Evolutionary conservation across 2,888 invertebrate genomes (phyloP).

Genomic region (Diarsia brunnea): DNA sequence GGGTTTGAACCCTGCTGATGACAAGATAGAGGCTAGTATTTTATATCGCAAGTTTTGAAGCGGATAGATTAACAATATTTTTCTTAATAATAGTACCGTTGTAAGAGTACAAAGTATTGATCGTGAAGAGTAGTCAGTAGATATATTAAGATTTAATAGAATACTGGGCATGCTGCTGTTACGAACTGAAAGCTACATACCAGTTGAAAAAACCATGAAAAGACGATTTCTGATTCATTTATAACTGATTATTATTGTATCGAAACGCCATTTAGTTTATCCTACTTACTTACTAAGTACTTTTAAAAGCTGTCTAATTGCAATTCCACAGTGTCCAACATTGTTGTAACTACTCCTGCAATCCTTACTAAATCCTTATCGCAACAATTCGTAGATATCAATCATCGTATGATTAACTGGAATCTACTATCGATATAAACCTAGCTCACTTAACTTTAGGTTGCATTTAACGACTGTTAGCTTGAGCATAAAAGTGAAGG

Average conservation of each 20-base stretch:
- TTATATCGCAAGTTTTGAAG: neutral
- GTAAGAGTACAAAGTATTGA: neutral
- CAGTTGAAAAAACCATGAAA: neutral
- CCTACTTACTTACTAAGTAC: neutral
- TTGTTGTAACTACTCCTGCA: neutral
- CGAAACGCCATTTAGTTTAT: neutral
- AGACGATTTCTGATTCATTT: neutral
- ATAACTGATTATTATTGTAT: neutral
- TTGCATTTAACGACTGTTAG: slow-evolving; percentile 35
- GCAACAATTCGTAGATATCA: slow-evolving; percentile 15
- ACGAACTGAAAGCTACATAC: neutral
- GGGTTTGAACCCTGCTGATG: slow-evolving; percentile 7
- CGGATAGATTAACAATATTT: neutral
- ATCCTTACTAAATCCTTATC: slow-evolving; percentile 1
- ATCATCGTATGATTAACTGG: slow-evolving; percentile 26
- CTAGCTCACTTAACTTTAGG: slow-evolving; percentile 25
- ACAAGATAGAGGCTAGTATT: neutral
- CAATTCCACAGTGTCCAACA: neutral
- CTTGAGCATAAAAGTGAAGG: slow-evolving; percentile 67
- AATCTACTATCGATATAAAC: slow-evolving; percentile 13
- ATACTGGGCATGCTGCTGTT: neutral
- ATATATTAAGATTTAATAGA: neutral
- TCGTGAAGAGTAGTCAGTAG: neutral
- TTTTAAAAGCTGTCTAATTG: neutral
- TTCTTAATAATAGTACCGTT: neutral